Evolutionary conservation across 2,797 vertebrate species (phyloP).

Genomic region (Podarcis siculus): DNA sequence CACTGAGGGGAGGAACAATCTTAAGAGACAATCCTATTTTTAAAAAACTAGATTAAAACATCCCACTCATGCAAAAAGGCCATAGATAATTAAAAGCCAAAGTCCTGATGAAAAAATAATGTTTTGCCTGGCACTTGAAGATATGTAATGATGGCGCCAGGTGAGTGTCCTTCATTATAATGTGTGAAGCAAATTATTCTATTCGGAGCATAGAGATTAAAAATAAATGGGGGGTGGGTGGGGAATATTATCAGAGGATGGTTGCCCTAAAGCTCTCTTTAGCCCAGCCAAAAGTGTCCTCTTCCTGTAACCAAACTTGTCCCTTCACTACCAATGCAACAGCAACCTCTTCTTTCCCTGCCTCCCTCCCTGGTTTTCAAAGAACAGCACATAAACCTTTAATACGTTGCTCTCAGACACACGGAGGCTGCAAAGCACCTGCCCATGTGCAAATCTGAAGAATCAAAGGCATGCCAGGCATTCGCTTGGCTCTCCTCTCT

Average conservation of each 20-base stretch:
- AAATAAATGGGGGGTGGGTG: not conserved
- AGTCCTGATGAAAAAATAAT: too few relatives aligned
- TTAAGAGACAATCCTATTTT: too few relatives aligned
- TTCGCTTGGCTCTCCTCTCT: conserved; percentile 45
- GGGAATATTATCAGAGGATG: not conserved
- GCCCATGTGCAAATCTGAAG: conserved; percentile 45
- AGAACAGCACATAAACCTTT: conserved; percentile 59
- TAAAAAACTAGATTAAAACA: too few relatives aligned
- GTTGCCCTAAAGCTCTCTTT: not conserved
- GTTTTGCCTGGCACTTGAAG: too few relatives aligned
- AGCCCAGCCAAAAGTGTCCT: too few relatives aligned
- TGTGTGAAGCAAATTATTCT: not conserved
- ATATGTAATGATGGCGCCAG: too few relatives aligned
- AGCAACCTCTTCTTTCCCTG: conserved; percentile 24
- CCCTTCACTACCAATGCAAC: conserved; percentile 11
- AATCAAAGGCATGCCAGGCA: conserved; percentile 54
- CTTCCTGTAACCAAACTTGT: not conserved
- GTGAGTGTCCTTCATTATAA: too few relatives aligned
- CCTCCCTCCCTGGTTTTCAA: conserved; percentile 48
- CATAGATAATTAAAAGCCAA: too few relatives aligned
- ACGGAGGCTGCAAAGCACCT: conserved; percentile 39
- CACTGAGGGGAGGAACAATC: too few relatives aligned
- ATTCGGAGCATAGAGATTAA: not conserved
- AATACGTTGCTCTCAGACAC: conserved; percentile 48
- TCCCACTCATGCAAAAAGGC: too few relatives aligned